Base-by-base conservation (phyloP, 2,888 invertebrate species). In the Netelia fuscicornis region DNA sequence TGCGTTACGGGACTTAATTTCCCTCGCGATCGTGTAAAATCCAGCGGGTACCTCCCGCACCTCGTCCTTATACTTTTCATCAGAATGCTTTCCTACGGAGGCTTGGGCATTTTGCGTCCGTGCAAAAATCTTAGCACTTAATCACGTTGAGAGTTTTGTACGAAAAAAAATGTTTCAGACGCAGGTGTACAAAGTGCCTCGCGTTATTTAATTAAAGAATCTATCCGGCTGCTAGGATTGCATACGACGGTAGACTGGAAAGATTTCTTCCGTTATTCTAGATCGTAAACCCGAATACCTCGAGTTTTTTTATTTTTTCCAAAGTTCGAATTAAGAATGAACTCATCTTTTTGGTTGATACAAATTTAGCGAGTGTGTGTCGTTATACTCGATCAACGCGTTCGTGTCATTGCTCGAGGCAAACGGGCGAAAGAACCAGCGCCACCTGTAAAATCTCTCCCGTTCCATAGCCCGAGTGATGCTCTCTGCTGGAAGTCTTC, bases 171-270 rank as follows among this genome's bases (percentile, higher is more conserved):
- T 13, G 54, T 54, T 54, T 64, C 72, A 44, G 44, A 42, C 54
- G 56, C 72, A 80, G 65, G 56, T 71, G 71, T 58, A 65, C 30
- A n/a, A 62, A 42, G 44, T 42, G 58, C 60, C 11, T 44, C 56
- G 54, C 23, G n/a, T 62, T 70, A 37, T 37, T 48, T 80, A 80
- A 80, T 80, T 65, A 72, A 80, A 80, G 56, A 80, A 72, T 80
- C 56, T 56, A 72, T 80, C 79, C 58, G 70, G 70, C 42, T 71
- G 58, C 58, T 58, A 54, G 17, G n/a, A 54, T 54, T 54, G 54
- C 44, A 37, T 60, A 56, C 20, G 37, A 25, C 37, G 10, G 20
- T 67, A 54, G 48, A 48, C 48, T 48, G 2, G 3, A 48, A 13
- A 48, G 11, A 48, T 13, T 11, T 37, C 48, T 3, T 48, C 48